Evolutionary conservation across 37 sponge, comb jelly and placozoan genomes (phyloP), one percentile per base, ranked within the genome.

Genomic region (Lycopodina hypogea): DNA sequence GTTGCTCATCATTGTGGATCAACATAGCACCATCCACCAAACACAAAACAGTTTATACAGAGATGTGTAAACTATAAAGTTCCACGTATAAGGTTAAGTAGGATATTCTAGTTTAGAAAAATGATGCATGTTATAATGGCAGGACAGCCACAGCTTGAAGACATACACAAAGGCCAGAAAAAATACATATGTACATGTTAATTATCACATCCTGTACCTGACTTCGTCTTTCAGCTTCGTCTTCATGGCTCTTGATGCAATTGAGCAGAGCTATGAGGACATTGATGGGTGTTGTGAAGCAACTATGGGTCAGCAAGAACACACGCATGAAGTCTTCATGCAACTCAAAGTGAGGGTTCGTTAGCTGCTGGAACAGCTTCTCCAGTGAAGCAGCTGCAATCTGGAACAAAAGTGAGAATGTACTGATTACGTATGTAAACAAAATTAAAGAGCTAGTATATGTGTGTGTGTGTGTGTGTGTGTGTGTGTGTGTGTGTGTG

Each of bases 341-440:
- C 59, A 70, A 65, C 35, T 65, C 66, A 30, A 50, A 69, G 62
- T 82, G 86, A 55, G 83, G 86, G 33, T 81, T 88, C 23, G 83
- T 83, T 59, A 93, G 76, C 66, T 78, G 82, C 36, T 88, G 83
- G 37, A 93, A 84, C 19, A 93, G 85, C 80, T 93, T 93, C 81
- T 91, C 92, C 26, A 84, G 61, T n/a, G 92, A 91, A 33, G 92
- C 92, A 36, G 92, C 92, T 34, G 92, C 92, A 80, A 91, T 83
- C 92, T 91, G 81, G 11, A 26, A 35, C 9, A 29, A 15, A 17
- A n/a, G 26, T 17, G n/a, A n/a, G n/a, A n/a, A n/a, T n/a, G n/a
- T n/a, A n/a, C n/a, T n/a, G n/a, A n/a, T n/a, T n/a, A n/a, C n/a
- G n/a, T n/a, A n/a, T n/a, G n/a, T n/a, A n/a, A 41, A 41, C 9